A percentile compares a stretch with the other conserved stretches of the same genome.
phyloP scores from a whole-genome alignment of 2,888 invertebrate genomes.

The Meliscaeva auricollis region DNA sequence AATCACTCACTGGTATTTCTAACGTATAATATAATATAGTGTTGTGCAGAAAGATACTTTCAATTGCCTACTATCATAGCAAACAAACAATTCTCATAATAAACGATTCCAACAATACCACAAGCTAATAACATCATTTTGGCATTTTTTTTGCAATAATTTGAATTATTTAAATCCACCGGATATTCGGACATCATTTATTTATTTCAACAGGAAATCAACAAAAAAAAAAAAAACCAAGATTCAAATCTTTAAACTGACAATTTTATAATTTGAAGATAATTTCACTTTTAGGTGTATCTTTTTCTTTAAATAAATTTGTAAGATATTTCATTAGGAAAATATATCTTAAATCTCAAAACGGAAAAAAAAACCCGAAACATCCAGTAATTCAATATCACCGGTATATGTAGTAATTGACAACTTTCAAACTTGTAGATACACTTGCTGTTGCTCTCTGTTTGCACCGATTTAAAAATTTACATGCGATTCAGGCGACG shows the following conservation, averaged over 20 bases:
- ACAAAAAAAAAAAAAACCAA: too few species aligned
- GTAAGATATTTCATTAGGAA: not conserved
- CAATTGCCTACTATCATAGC: constrained; percentile 15
- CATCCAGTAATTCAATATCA: constrained; percentile 19
- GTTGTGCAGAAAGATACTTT: constrained; percentile 26
- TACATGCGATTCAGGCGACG: constrained; percentile 66
- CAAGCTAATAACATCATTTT: constrained; percentile 33
- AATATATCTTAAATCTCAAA: too few species aligned
- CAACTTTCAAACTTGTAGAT: constrained; percentile 37
- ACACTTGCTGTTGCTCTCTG: not conserved
- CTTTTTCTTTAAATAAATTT: constrained; percentile 13
- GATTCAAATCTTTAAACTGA: constrained; percentile 18
- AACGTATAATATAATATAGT: not conserved
- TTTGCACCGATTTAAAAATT: constrained; percentile 23
- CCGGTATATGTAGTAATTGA: constrained; percentile 14
- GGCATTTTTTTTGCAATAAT: constrained; percentile 31
- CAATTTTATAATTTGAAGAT: too few species aligned
- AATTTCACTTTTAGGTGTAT: constrained; percentile 43
- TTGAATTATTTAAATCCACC: not conserved
- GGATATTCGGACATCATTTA: constrained; percentile 25
- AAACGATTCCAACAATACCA: constrained; percentile 30
- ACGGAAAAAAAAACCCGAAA: too few species aligned
- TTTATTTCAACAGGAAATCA: not conserved
- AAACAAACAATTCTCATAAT: constrained; percentile 45
- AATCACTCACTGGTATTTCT: constrained; percentile 28